Conservation (phyloP, 2,888 invertebrate species). For the Dysmachus trigonus region DNA sequence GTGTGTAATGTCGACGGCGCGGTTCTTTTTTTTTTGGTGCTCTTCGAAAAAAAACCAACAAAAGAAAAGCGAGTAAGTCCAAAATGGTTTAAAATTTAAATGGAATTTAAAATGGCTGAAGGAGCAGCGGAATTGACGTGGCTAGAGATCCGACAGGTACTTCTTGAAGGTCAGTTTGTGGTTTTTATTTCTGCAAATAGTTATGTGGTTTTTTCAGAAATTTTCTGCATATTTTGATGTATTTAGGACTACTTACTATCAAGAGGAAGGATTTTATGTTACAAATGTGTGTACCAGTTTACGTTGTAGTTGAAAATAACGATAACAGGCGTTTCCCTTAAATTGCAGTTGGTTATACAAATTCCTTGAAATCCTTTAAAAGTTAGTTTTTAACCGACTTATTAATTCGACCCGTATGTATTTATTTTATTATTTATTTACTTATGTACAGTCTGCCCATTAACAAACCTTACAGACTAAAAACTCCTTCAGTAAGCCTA, state of each 20-base stretch:
- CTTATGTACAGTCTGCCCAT: too few species aligned
- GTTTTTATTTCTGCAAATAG: not conserved
- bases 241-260: not conserved
- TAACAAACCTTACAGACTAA: too few species aligned
- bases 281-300: too few species aligned
- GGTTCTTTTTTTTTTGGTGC: not conserved
- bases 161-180: not conserved
- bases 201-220: not conserved
- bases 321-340: too few species aligned
- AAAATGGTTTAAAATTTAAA: conserved; percentile 53
- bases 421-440: too few species aligned
- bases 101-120: conserved; percentile 54
- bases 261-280: too few species aligned
- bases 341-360: too few species aligned
- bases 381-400: too few species aligned
- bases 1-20: conserved; percentile 1
- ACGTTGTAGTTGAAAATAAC: too few species aligned
- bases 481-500: too few species aligned
- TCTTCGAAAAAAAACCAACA: conserved; percentile 46
- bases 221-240: not conserved
- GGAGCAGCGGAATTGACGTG: not conserved
- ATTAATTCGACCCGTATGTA: too few species aligned
- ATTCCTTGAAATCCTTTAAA: too few species aligned
- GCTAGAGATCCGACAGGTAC: not conserved
- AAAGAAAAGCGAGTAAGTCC: conserved; percentile 46